phyloP scores from a whole-genome alignment of 2,113 vertebrate genomes.

The Nipponia nippon region DNA sequence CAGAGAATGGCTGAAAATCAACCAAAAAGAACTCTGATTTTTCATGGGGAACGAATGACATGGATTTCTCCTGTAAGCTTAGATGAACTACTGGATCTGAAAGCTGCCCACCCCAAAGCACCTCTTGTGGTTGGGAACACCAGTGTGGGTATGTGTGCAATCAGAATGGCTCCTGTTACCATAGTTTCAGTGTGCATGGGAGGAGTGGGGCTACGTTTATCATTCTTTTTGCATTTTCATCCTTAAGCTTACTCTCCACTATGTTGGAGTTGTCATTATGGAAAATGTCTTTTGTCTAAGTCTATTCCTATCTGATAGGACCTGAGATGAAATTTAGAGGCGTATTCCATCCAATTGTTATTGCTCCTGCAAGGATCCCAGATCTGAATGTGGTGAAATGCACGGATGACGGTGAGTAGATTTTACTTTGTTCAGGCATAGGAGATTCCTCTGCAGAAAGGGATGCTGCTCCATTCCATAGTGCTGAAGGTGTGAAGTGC shows the following conservation, averaged over 20 bases:
- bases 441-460: neutral
- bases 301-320: neutral
- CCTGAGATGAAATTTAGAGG: constrained; percentile 51
- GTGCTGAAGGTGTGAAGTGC: neutral
- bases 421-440: neutral
- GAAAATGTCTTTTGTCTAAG: neutral
- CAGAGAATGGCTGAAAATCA: constrained; percentile 59
- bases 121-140: constrained; percentile 87
- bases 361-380: constrained; percentile 56
- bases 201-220: neutral
- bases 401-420: constrained; percentile 21
- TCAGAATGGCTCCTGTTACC: neutral
- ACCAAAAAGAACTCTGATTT: constrained; percentile 49
- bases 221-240: neutral
- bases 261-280: neutral
- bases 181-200: neutral
- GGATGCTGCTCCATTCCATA: neutral
- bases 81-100: constrained; percentile 80
- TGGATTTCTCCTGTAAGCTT: constrained; percentile 81
- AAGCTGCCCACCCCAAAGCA: constrained; percentile 72
- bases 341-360: constrained; percentile 49
- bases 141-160: constrained; percentile 68
- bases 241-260: neutral
- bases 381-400: constrained; percentile 45
- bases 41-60: constrained; percentile 74